Evolutionary conservation across 2,888 invertebrate genomes (phyloP).

Genomic region (Trichopoda pennipes): DNA sequence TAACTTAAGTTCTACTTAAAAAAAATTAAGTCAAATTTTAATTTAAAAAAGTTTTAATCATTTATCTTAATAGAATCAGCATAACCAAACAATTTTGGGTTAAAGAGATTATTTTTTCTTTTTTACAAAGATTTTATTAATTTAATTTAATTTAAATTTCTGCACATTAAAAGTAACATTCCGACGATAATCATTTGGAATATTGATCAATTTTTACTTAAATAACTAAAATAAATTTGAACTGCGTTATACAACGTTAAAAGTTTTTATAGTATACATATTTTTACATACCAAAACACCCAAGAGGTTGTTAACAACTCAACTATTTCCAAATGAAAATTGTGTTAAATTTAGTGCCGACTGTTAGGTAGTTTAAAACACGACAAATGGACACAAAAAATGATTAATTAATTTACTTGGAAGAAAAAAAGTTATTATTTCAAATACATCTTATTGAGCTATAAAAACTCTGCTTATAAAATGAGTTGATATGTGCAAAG

Average conservation of each 20-base stretch:
- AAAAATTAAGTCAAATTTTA: too few relatives aligned
- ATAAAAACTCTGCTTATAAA: neutral
- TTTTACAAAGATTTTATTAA: too few relatives aligned
- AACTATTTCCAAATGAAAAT: slow-evolving; percentile 38
- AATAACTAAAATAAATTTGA: too few relatives aligned
- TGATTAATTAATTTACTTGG: slow-evolving; percentile 44
- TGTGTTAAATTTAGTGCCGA: slow-evolving; percentile 25
- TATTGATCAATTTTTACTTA: neutral
- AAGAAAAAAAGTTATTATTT: slow-evolving; percentile 13
- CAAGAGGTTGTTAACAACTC: slow-evolving; percentile 51
- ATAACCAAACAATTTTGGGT: too few relatives aligned
- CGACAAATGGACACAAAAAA: slow-evolving; percentile 4
- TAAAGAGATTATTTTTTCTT: too few relatives aligned
- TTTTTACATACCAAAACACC: neutral
- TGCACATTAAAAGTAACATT: too few relatives aligned
- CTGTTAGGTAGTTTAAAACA: slow-evolving; percentile 30
- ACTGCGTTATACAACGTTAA: too few relatives aligned
- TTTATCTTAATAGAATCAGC: too few relatives aligned
- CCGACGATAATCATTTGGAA: slow-evolving; percentile 19
- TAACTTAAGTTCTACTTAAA: too few relatives aligned
- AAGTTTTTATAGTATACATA: too few relatives aligned
- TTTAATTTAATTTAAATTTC: too few relatives aligned
- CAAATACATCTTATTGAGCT: slow-evolving; percentile 6
- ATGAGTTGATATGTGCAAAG: slow-evolving; percentile 19
- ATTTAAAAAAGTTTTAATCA: too few relatives aligned